Evolutionary conservation across 2,888 invertebrate species (phyloP), one percentile per base, ranked within the genome.

Genomic region (Caenorhabditis wallacei): DNA sequence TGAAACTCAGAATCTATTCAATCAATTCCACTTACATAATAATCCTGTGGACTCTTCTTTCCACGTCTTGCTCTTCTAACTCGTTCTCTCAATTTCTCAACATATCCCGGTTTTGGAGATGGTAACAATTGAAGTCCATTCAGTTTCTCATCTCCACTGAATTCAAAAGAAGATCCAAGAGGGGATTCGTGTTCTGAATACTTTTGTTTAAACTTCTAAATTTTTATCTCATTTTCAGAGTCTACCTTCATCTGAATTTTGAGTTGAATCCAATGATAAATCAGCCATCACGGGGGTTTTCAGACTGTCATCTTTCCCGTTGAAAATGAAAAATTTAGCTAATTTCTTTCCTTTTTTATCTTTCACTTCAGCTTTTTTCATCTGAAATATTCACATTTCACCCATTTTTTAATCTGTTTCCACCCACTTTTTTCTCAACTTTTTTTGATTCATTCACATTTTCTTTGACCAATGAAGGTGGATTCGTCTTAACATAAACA

Each of bases 41-140:
- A 63, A 37, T 78, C 78, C 69, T 46, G 61, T 40, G 69, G 69
- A 30, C 78, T 78, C 69, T 63, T 54, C n/a, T 56, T 61, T 7
- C 76, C 76, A 20, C 69, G 59, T 16, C 63, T 16, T 0, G n/a
- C 40, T 35, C 22, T 46, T 24, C 74, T 61, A 18, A 56, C 63
- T 10, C 37, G 40, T 2, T 61, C 54, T 43, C 20, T 68, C 54
- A 78, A 59, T 10, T 30, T 54, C 10, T 61, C 24, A 10, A 61
- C 63, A 26, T 61, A 56, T 8, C 35, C 37, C 1, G 51, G 18
- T 7, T 43, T 53, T 10, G 59, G 78, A 1, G 69, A 35, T n/a
- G 78, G 78, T 11, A 78, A 7, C 16, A 78, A 37, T 46, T 40
- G 18, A 3, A 69, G 5, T 13, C 43, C 53, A 11, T 54, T 20